These are phyloP conservation scores for Drosophila recens DNA, from an alignment of 2,888 invertebrate genomes.

Conservation along the genomic window DNA sequence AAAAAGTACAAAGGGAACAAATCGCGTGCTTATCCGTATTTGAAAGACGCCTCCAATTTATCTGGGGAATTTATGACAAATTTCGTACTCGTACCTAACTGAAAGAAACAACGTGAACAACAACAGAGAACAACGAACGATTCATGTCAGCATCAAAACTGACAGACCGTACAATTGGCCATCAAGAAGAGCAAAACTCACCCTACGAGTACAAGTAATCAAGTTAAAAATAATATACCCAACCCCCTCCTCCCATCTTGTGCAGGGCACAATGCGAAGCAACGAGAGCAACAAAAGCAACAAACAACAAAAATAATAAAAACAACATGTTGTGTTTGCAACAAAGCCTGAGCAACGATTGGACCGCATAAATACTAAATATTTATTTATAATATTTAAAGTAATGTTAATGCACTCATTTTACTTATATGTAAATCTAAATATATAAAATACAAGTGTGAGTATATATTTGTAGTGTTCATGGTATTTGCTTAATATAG, in stretches of 20 bases:
- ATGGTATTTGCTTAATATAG: neutral
- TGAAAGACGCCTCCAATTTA: slow-evolving; percentile 27
- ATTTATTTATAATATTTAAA: slow-evolving; percentile 2
- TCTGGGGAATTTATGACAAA: slow-evolving; percentile 20
- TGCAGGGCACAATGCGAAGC: slow-evolving; percentile 9
- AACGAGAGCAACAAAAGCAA: neutral
- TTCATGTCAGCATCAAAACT: slow-evolving; percentile 20
- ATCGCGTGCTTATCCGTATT: slow-evolving; percentile 12
- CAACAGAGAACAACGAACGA: slow-evolving; percentile 3
- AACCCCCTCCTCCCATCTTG: slow-evolving; percentile 8
- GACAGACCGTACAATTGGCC: slow-evolving; percentile 41
- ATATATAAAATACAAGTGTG: no score
- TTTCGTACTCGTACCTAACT: neutral
- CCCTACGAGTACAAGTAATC: slow-evolving; percentile 27
- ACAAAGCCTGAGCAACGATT: neutral
- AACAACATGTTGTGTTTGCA: slow-evolving; percentile 1
- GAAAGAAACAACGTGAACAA: neutral
- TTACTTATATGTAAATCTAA: neutral
- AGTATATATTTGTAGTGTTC: neutral
- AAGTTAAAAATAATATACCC: slow-evolving; percentile 45
- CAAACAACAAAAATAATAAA: neutral
- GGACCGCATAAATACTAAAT: slow-evolving; percentile 8
- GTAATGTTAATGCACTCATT: slow-evolving; percentile 1
- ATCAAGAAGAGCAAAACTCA: slow-evolving; percentile 24
- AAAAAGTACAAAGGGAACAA: slow-evolving; percentile 3